Evolutionary conservation across 92 coral and sea anemone species (phyloP).

Genomic region (Porites cylindrica): DNA sequence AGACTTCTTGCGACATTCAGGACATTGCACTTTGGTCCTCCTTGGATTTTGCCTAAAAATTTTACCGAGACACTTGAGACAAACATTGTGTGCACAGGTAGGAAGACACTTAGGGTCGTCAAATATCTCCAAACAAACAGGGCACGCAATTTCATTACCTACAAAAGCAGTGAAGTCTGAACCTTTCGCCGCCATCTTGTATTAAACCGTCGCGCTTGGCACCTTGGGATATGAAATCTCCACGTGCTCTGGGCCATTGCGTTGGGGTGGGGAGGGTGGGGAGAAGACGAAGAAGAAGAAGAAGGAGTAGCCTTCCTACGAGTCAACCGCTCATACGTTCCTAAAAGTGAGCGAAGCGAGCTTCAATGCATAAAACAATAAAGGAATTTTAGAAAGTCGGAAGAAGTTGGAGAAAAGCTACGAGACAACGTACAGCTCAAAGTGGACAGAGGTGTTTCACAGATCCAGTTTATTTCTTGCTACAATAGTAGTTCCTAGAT

Average conservation of each 20-base stretch:
- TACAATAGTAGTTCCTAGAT: no score
- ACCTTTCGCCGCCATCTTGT: slow-evolving; percentile 14
- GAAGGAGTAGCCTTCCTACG: no score
- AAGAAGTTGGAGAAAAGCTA: no score
- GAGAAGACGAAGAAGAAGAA: not conserved
- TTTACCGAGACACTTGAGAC: slow-evolving; percentile 37
- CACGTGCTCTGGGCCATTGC: no score
- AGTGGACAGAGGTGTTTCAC: no score
- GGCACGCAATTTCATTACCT: slow-evolving; percentile 57
- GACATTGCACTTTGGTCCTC: slow-evolving; percentile 30
- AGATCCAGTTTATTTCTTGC: no score
- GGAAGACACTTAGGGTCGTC: slow-evolving; percentile 68
- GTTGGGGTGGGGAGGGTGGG: no score
- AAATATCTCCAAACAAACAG: slow-evolving; percentile 60
- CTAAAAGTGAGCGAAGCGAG: no score
- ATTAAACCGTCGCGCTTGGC: not conserved
- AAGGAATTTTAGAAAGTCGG: no score
- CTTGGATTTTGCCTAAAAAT: slow-evolving; percentile 16
- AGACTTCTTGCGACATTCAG: slow-evolving; percentile 51
- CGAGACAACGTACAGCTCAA: no score
- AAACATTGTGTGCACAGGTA: slow-evolving; percentile 67
- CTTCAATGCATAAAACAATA: no score
- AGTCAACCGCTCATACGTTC: no score
- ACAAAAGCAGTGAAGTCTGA: slow-evolving; percentile 21
- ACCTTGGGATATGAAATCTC: not conserved